phyloP scores from a whole-genome alignment of 2,797 vertebrate genomes.

The Calcarius lapponicus region DNA sequence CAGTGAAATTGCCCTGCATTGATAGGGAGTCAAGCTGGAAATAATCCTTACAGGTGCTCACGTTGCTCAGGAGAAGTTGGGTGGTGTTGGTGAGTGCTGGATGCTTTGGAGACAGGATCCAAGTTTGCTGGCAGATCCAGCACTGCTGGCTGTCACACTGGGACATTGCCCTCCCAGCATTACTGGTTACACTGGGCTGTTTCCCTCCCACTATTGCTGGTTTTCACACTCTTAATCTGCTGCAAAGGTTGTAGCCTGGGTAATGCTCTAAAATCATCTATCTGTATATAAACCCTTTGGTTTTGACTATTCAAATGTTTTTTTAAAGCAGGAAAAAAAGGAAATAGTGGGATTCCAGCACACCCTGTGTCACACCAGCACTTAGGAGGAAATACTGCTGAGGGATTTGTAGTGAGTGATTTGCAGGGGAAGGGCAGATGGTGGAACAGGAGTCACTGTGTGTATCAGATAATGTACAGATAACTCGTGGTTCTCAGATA shows the following conservation, averaged over 20 bases:
- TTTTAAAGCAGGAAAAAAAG: neutral
- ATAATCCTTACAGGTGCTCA: neutral
- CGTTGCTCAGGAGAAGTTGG: rapidly evolving
- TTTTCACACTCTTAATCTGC: neutral
- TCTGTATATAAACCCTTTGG: neutral
- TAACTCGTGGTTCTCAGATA: neutral
- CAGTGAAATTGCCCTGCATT: too few relatives aligned
- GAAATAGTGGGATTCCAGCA: neutral
- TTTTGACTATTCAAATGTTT: neutral
- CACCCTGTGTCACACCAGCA: neutral
- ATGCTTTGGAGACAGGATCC: neutral
- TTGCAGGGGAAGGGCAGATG: neutral
- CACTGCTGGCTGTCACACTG: neutral
- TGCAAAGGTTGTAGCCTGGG: neutral
- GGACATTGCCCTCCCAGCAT: neutral
- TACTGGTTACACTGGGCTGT: neutral
- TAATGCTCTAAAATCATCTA: neutral
- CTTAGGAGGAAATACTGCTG: neutral
- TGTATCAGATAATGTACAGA: neutral
- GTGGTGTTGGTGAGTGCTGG: neutral
- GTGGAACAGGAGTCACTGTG: neutral
- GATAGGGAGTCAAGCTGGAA: neutral
- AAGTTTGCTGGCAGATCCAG: neutral
- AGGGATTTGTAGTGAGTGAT: neutral
- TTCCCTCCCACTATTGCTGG: neutral